Evolutionary conservation across 2,797 vertebrate species (phyloP).

Genomic region (Acestrorhynchus altus): DNA sequence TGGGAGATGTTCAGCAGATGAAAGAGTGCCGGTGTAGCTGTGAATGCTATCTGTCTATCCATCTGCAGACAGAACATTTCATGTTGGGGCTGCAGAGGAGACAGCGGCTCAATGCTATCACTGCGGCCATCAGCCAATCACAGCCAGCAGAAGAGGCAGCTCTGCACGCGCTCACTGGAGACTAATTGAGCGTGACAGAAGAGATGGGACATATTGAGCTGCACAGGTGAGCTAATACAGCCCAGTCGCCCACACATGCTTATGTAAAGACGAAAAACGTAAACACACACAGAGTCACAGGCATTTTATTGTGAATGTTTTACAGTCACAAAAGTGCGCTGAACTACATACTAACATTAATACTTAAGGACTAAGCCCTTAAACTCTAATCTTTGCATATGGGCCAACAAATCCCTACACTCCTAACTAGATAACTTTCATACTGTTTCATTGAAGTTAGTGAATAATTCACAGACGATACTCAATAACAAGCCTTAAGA

Average conservation of each 20-base stretch:
- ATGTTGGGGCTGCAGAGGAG: slow-evolving; percentile 65
- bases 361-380: too few species aligned
- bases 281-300: slow-evolving; percentile 1
- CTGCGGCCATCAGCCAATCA: slow-evolving; percentile 73
- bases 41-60: slow-evolving; percentile 79
- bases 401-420: neutral
- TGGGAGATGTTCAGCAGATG: slow-evolving; percentile 58
- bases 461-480: neutral
- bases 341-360: neutral
- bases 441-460: neutral
- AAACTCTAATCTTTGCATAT: neutral
- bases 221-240: slow-evolving; percentile 83
- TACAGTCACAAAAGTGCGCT: slow-evolving; percentile 1
- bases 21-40: slow-evolving; percentile 63
- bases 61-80: slow-evolving; percentile 78
- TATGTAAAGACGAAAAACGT: slow-evolving; percentile 50
- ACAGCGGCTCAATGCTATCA: slow-evolving; percentile 73
- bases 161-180: slow-evolving; percentile 62
- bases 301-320: neutral
- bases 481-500: neutral
- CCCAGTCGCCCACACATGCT: slow-evolving; percentile 48
- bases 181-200: slow-evolving; percentile 77
- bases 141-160: slow-evolving; percentile 49
- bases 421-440: neutral
- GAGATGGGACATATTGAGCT: slow-evolving; percentile 68